Base-by-base conservation (phyloP, 2,888 invertebrate genomes). In the Tetheella fluctuosa region DNA sequence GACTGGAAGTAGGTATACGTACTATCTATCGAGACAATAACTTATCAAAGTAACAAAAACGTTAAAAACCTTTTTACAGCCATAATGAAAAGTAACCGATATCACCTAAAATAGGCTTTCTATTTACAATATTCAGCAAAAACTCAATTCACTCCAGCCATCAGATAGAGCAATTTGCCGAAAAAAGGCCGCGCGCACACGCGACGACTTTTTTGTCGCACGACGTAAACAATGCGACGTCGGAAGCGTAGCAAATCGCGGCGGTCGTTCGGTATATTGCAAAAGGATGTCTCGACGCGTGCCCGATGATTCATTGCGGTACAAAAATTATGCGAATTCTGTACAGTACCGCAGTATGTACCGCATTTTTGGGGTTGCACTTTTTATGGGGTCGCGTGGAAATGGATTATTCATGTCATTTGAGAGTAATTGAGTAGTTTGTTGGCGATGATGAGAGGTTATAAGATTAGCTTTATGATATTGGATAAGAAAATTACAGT, bases 241-340 rank as follows among this genome's bases (percentile, higher is more conserved):
- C 85, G 86, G 86, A 85, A 82, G 87, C 89, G 88, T 81, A 70
- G 80, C 91, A 81, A 91, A 93, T 91, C 84, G 88, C 73, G 74
- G 74, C 86, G 81, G 74, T 73, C 78, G 88, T 80, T 74, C 77
- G 64, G 67, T 71, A 86, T 89, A 93, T 90, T 90, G 90, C 80
- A 72, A 81, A 87, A 88, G 86, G 87, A 89, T 90, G 91, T 90
- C 37, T 77, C 65, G 84, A 63, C 91, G 81, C 89, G 90, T 86
- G 89, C 67, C 85, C 67, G 61, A 65, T 73, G 80, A 80, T 80
- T 78, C 75, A 80, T 77, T 71, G 78, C 69, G 75, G 76, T 76
- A 70, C 73, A 68, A 60, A 67, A 73, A 67, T 69, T 64, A 65
- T 64, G 58, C 56, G 39, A 39, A 39, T n/a, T 39, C 39, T 6